phyloP scores from a whole-genome alignment of 2,113 vertebrate genomes.

The Leptobrachium leishanense region DNA sequence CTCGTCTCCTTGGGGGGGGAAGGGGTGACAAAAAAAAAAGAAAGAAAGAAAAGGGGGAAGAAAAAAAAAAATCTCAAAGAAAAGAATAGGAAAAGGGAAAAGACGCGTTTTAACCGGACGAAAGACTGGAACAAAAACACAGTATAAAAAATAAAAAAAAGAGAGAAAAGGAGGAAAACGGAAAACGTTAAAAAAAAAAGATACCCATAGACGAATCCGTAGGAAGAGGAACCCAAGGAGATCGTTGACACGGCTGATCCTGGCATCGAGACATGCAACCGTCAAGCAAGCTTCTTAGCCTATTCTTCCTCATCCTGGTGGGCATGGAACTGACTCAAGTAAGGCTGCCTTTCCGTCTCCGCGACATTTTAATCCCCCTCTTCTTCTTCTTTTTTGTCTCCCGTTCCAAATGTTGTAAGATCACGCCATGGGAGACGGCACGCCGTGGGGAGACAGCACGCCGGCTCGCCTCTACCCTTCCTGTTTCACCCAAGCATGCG shows the following conservation, averaged over 20 bases:
- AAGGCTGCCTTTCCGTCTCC: conserved; percentile 68
- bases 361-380: conserved; percentile 61
- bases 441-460: not conserved
- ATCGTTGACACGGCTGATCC: conserved; percentile 77
- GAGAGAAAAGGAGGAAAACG: conserved; percentile 34
- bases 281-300: conserved; percentile 88
- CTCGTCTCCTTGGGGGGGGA: conserved; percentile 72
- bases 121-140: conserved; percentile 67
- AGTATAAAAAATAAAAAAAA: not conserved
- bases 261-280: conserved; percentile 84
- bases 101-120: conserved; percentile 67
- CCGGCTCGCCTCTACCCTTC: not conserved
- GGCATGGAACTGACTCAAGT: conserved; percentile 97
- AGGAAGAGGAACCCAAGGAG: conserved; percentile 52
- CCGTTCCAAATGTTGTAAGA: not conserved
- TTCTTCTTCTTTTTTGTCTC: conserved; percentile 23
- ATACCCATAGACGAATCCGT: not conserved
- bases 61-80: conserved; percentile 47
- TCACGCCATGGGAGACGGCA: not conserved
- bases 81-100: conserved; percentile 54
- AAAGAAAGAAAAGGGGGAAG: conserved; percentile 46
- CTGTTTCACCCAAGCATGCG: not conserved
- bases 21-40: not conserved
- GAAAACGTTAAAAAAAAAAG: conserved; percentile 22
- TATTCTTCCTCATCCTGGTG: conserved; percentile 90